Conservation (phyloP, 2,888 invertebrate genomes). For the Lamellibrachia columna region DNA sequence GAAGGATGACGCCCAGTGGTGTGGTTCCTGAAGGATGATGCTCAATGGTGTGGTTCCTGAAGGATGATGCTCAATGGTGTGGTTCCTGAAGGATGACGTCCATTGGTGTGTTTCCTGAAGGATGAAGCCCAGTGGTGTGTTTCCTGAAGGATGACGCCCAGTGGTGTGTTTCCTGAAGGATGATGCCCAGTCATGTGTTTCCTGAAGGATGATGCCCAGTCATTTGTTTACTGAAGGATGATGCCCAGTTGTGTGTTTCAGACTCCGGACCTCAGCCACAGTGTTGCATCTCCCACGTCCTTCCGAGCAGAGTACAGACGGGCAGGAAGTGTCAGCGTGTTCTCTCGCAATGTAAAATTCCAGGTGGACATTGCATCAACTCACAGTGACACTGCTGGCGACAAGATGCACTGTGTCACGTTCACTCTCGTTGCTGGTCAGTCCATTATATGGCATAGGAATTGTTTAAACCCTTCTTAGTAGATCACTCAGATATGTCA, state of each 20-base stretch:
- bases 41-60: too few species aligned
- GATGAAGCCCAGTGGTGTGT: too few species aligned
- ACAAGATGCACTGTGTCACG: constrained; percentile 84
- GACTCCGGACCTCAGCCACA: constrained; percentile 74
- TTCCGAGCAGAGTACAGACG: constrained; percentile 98
- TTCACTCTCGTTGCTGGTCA: constrained; percentile 92
- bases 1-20: too few species aligned
- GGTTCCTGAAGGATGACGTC: background rate
- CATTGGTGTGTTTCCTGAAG: too few species aligned
- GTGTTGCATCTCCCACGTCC: constrained; percentile 97
- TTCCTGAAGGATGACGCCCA: too few species aligned
- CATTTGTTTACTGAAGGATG: constrained; percentile 21
- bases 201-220: background rate
- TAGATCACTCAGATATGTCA: too few species aligned
- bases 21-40: too few species aligned
- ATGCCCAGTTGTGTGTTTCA: constrained; percentile 41
- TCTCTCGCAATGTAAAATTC: constrained; percentile 94
- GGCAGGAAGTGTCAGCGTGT: constrained; percentile 88
- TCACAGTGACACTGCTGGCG: constrained; percentile 68
- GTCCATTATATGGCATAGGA: constrained; percentile 38
- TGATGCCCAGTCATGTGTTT: too few species aligned
- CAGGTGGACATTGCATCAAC: constrained; percentile 70
- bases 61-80: background rate
- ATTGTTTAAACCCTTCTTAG: too few species aligned
- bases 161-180: too few species aligned